phyloP scores from a whole-genome alignment of 1,140 invertebrate species.

The Drosophila melanogaster region DNA sequence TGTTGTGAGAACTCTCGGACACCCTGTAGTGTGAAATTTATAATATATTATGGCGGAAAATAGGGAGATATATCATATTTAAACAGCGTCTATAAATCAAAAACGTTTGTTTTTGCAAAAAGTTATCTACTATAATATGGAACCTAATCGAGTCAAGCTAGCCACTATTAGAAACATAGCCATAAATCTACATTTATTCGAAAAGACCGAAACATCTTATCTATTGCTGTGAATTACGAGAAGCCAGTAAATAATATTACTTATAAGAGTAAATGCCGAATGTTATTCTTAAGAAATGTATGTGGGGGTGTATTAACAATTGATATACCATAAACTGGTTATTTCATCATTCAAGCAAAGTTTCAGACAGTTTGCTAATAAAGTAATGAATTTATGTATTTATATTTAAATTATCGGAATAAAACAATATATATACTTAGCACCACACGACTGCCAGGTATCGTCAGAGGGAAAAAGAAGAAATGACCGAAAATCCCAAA shows the following conservation, averaged over 20 bases:
- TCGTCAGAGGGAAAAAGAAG: background rate
- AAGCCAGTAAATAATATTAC: constrained; percentile 19
- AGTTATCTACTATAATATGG: too few species aligned
- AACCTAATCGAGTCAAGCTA: background rate
- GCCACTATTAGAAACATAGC: background rate
- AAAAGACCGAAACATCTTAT: background rate
- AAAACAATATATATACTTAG: too few species aligned
- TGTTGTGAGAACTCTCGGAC: too few species aligned
- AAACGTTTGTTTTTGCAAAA: too few species aligned
- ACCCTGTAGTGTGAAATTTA: background rate
- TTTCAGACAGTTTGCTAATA: background rate
- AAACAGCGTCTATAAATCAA: background rate
- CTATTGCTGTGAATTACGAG: constrained; percentile 11
- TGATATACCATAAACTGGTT: constrained; percentile 10
- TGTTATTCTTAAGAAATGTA: background rate
- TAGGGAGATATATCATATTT: background rate
- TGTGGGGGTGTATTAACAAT: constrained; percentile 3
- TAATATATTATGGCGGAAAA: background rate
- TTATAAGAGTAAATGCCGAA: constrained; percentile 15
- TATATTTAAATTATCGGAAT: background rate
- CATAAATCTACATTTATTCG: constrained; percentile 25
- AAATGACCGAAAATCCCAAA: constrained; percentile 62
- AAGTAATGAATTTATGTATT: background rate
- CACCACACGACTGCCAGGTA: background rate
- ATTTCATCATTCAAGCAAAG: background rate